Percentiles rank a stretch among this genome's conserved stretches.
Evolutionary conservation across 2,797 vertebrate species (phyloP).

Genomic region (Setipinna tenuifilis): DNA sequence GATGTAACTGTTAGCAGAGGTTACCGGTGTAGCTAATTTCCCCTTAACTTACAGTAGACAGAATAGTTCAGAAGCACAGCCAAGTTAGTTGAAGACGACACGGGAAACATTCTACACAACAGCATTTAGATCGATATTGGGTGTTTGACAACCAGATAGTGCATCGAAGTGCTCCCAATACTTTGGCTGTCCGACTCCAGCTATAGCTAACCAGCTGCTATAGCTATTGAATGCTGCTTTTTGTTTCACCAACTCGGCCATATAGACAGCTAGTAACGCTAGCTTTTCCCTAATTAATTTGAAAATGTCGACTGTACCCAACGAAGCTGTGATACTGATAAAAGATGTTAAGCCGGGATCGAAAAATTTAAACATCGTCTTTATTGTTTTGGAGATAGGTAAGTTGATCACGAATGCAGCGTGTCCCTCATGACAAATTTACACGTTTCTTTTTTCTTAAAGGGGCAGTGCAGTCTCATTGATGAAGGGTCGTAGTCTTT

Average conservation of each 20-base stretch:
- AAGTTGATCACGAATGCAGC: conserved; percentile 71
- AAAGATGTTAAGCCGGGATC: conserved; percentile 96
- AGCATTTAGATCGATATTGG: neutral
- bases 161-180: neutral
- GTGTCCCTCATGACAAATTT: conserved; percentile 33
- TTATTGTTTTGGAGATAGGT: conserved; percentile 99
- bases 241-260: conserved; percentile 10
- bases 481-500: neutral
- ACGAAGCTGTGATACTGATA: conserved; percentile 84
- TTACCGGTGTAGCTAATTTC: conserved; percentile 8
- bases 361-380: conserved; percentile 98
- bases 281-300: conserved; percentile 18
- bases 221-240: conserved; percentile 44
- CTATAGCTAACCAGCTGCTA: conserved; percentile 21
- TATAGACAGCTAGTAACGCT: conserved; percentile 14
- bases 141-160: neutral
- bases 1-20: conserved; percentile 27
- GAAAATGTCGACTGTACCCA: conserved; percentile 79
- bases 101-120: neutral
- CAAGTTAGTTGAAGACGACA: neutral
- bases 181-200: neutral
- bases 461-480: conserved; percentile 43
- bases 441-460: conserved; percentile 59
- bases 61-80: neutral
- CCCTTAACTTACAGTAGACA: neutral